Evolutionary conservation across 2,888 invertebrate species (phyloP), one percentile per base, ranked within the genome.

Genomic region (Pandemis heparana): DNA sequence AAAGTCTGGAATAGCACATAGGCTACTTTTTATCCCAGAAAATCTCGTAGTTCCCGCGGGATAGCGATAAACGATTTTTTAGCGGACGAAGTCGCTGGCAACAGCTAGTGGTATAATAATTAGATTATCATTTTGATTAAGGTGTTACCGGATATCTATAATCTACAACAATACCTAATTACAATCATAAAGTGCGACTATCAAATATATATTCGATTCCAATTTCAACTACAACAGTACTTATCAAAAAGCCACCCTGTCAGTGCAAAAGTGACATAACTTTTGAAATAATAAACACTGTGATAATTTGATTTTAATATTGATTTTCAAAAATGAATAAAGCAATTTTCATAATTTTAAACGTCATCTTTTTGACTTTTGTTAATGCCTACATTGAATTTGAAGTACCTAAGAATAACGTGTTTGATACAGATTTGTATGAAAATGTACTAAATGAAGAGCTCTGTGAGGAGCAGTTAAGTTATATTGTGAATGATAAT

Each of bases 381-480:
- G 65, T 38, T 7, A 70, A 38, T 6, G 74, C 51, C 5, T 75
- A 78, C 69, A 46, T 83, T 2, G 80, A 82, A 14, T 69, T 80
- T 65, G 75, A 79, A n/a, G 75, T 78, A 18, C 81, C 83, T 2
- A 79, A 77, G 51, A 85, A 79, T 69, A 85, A 79, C 68, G 83
- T 79, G 9, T 88, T 91, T 73, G 87, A 92, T 79, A 76, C 77
- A 48, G 83, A 86, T 71, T 81, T 91, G 43, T 92, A 85, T 77
- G 81, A 88, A 75, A 79, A 83, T 68, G 90, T 88, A 12, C 76
- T 93, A 51, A 84, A 92, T 80, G 69, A 82, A 8, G 83, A 86
- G 67, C 69, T 87, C 62, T 93, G 92, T 81, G 75, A 79, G n/a
- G 76, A 80, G 38, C 91, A 93, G 77, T 77, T 92, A n/a, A 67